These are phyloP conservation scores for Champsocephalus esox DNA, from an alignment of 2,797 vertebrate genomes.

Conservation along the genomic window DNA sequence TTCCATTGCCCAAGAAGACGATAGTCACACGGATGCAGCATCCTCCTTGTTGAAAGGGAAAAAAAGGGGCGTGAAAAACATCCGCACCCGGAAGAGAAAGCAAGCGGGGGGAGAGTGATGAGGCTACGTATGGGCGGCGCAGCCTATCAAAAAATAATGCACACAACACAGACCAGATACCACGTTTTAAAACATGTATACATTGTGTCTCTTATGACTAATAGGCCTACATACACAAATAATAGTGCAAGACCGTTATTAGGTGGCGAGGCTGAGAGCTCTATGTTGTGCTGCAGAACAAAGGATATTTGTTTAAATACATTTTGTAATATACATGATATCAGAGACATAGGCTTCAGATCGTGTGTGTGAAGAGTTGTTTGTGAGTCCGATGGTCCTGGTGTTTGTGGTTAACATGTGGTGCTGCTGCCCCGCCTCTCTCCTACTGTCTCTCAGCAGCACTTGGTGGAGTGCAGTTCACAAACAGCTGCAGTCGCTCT, in stretches of 20 bases:
- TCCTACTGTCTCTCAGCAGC: neutral
- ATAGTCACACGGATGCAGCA: conserved; percentile 2
- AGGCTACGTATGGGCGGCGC: neutral
- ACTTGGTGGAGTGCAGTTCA: neutral
- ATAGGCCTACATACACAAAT: too few species aligned
- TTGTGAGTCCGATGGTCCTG: neutral
- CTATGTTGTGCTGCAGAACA: conserved; percentile 59
- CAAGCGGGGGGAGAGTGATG: conserved; percentile 4
- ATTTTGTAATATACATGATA: too few species aligned
- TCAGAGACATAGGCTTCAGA: neutral
- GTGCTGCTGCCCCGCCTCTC: conserved; percentile 39
- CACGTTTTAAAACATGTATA: neutral
- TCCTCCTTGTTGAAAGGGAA: neutral
- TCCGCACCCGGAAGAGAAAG: conserved; percentile 68
- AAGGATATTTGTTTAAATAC: too few species aligned
- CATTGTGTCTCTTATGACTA: neutral
- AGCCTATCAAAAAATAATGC: conserved; percentile 19
- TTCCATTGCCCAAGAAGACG: neutral
- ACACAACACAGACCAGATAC: neutral
- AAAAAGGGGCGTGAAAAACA: neutral
- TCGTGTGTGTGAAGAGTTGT: neutral
- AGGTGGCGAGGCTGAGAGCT: conserved; percentile 23
- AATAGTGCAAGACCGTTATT: neutral
- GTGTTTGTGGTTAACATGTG: neutral
- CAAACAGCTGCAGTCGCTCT: neutral